Evolutionary conservation across 2,888 invertebrate species (phyloP).

Genomic region (Andrena flavipes): DNA sequence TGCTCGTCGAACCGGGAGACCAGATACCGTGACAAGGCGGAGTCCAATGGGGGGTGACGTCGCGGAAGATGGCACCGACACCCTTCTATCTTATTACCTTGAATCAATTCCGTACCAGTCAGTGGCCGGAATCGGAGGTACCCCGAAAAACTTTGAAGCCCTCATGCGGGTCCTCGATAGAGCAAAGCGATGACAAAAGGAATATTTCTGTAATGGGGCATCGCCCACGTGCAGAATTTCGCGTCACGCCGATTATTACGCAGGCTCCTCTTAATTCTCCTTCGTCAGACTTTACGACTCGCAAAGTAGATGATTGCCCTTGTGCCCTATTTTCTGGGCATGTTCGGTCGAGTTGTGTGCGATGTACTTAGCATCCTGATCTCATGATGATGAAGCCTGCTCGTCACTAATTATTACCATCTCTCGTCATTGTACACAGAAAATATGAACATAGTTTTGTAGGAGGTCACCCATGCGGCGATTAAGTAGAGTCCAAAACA

Average conservation of each 20-base stretch:
- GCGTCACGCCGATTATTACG: neutral
- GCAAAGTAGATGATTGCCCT: slow-evolving; percentile 52
- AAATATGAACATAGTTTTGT: no score
- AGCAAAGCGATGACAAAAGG: neutral
- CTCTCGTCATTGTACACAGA: no score
- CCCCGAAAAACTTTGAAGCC: neutral
- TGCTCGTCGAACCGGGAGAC: neutral
- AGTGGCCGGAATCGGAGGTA: neutral
- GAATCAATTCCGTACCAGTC: slow-evolving; percentile 56
- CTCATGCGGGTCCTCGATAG: neutral
- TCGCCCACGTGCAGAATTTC: slow-evolving; percentile 24
- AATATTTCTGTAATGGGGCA: neutral
- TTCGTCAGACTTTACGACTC: slow-evolving; percentile 37
- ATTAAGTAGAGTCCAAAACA: no score
- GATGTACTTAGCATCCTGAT: neutral
- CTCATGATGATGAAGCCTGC: slow-evolving; percentile 23
- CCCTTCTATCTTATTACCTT: slow-evolving; percentile 26
- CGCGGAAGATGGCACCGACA: slow-evolving; percentile 59
- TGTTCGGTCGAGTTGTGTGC: slow-evolving; percentile 10
- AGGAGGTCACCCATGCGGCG: no score
- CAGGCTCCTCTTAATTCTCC: slow-evolving; percentile 37
- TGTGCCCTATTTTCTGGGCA: slow-evolving; percentile 51
- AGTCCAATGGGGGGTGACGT: slow-evolving; percentile 52
- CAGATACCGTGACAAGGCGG: slow-evolving; percentile 59
- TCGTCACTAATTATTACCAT: no score